Conservation (phyloP, 2,113 vertebrate species). For the Sinocyclocheilus anshuiensis region DNA sequence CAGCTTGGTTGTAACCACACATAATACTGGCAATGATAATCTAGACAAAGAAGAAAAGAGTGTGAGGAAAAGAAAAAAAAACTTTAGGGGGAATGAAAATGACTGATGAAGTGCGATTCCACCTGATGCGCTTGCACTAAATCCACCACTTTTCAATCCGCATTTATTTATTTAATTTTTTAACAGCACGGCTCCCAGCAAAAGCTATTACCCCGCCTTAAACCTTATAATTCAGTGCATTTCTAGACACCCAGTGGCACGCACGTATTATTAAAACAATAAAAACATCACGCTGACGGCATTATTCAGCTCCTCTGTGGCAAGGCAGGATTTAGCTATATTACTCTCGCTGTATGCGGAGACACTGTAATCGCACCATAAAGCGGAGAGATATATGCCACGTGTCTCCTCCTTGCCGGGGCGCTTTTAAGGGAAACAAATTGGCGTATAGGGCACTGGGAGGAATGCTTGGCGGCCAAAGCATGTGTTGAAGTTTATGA, state of each 20-base stretch:
- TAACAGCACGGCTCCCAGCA: conserved; percentile 20
- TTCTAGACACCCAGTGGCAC: conserved; percentile 45
- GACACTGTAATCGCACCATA: conserved; percentile 37
- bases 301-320: conserved; percentile 48
- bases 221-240: conserved; percentile 52
- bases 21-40: conserved; percentile 93
- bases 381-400: conserved; percentile 44
- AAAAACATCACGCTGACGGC: conserved; percentile 52
- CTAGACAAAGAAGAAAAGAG: conserved; percentile 65
- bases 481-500: conserved; percentile 54
- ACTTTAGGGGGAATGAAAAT: conserved; percentile 27
- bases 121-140: conserved; percentile 35
- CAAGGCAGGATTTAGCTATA: conserved; percentile 50
- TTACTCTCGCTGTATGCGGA: conserved; percentile 42
- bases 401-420: conserved; percentile 27
- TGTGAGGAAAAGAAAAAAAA: background rate
- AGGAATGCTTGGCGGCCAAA: conserved; percentile 43
- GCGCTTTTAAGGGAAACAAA: conserved; percentile 26
- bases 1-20: conserved; percentile 85
- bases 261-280: conserved; percentile 58
- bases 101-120: conserved; percentile 39
- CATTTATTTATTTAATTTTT: conserved; percentile 33
- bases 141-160: conserved; percentile 6
- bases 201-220: conserved; percentile 52
- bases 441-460: conserved; percentile 12